Evolutionary conservation across 2,888 invertebrate genomes (phyloP), one percentile per base, ranked within the genome.

Genomic region (Polietes domitor): DNA sequence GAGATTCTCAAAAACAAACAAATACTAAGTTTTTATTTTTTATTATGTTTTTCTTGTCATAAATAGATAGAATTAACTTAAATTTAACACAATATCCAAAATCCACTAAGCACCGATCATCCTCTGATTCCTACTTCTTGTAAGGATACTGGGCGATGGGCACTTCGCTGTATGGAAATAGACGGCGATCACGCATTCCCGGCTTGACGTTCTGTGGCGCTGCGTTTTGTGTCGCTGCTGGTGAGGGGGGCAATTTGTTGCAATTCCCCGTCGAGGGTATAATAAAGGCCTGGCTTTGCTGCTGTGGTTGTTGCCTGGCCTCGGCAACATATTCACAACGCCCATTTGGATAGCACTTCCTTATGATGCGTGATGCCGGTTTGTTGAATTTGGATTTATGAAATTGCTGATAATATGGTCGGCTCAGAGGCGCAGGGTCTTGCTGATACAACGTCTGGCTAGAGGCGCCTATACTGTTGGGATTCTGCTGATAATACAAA

Each of bases 291-390:
- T 72, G 79, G n/a, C 86, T 74, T 72, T 89, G 53, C 19, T 87
- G 32, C 9, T 86, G 85, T 61, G 88, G 84, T 75, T 90, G 89
- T 32, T 77, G 77, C 1, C 75, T 78, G 50, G 89, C 89, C 32
- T 86, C 88, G 0, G 87, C 86, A 43, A 63, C 82, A 19, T 82
- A 85, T 65, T 88, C 87, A 70, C 90, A 90, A 1, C 85, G 86
- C 0, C 89, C 89, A 24, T 83, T 86, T 0, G 86, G 80, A 15
- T 85, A 83, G 32, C 90, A 90, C 32, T 86, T 89, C 63, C 80
- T 88, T 7, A 89, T 86, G 61, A 84, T 63, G 21, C 91, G 89
- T 15, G 86, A 81, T 85, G 82, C 89, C 21, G 82, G 77, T 73
- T 75, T 9, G 50, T 43, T 68, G 77, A n/a, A 28, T 32, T 24